Evolutionary conservation across 2,113 vertebrate species (phyloP).

Genomic region (Cyanoramphus novaezelandiae): DNA sequence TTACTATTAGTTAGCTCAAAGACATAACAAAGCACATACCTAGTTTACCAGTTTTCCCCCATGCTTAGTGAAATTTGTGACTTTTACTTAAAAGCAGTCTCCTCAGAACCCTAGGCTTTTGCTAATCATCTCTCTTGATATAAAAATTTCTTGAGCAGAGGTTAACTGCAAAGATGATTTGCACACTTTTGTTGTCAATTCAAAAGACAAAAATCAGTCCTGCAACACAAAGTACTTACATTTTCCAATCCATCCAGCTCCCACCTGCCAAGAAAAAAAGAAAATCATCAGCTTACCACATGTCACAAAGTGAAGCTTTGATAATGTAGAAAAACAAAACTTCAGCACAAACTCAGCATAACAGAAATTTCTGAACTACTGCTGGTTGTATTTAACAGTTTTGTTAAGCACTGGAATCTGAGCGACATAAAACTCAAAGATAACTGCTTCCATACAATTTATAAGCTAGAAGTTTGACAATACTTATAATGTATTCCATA

Average conservation of each 20-base stretch:
- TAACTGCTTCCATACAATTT: not conserved
- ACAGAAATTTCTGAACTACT: not conserved
- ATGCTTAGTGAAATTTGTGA: not conserved
- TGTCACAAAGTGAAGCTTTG: not conserved
- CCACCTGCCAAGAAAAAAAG: constrained; percentile 78
- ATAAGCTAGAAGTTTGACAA: not conserved
- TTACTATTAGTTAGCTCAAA: not conserved
- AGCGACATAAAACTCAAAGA: not conserved
- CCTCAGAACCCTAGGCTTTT: not conserved
- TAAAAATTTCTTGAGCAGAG: not conserved
- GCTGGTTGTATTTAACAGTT: not conserved
- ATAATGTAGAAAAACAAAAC: not conserved
- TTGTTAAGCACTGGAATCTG: not conserved
- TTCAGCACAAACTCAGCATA: not conserved
- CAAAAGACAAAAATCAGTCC: not conserved
- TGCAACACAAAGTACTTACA: constrained; percentile 78
- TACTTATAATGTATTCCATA: not conserved
- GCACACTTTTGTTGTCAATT: not conserved
- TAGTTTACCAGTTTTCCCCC: not conserved
- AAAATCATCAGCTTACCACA: not conserved
- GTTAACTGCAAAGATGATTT: not conserved
- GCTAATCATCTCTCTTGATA: not conserved
- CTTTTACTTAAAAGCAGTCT: not conserved
- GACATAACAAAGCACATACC: not conserved
- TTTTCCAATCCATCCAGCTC: constrained; percentile 96